phyloP scores from a whole-genome alignment of 2,113 vertebrate genomes.

The Halcyon malimbica region DNA sequence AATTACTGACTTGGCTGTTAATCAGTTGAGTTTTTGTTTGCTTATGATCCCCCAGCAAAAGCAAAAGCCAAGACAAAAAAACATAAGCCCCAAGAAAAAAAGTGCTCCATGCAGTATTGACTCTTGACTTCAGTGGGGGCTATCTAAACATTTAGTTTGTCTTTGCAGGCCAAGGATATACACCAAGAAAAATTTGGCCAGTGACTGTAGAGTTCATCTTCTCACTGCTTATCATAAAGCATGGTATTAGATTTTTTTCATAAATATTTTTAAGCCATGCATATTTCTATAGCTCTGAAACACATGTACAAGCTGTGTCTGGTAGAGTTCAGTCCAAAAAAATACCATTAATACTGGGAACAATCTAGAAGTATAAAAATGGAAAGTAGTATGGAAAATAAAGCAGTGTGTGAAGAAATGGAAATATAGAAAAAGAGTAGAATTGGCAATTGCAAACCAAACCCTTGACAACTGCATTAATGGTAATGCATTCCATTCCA shows the following conservation, averaged over 20 bases:
- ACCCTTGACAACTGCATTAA: slow-evolving; percentile 37
- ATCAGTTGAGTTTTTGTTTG: neutral
- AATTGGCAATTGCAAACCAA: slow-evolving; percentile 15
- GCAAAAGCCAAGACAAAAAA: neutral
- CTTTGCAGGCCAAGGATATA: neutral
- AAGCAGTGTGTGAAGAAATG: neutral
- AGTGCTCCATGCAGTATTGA: neutral
- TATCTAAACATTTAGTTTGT: neutral
- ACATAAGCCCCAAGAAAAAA: neutral
- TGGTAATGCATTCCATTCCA: slow-evolving; percentile 63
- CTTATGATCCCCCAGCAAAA: neutral
- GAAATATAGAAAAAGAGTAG: neutral
- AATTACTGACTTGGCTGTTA: neutral
- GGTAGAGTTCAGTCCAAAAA: neutral
- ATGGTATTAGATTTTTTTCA: neutral
- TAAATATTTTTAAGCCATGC: neutral
- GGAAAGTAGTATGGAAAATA: neutral
- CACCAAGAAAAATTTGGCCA: neutral
- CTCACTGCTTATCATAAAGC: neutral
- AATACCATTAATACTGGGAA: neutral
- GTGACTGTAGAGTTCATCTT: neutral
- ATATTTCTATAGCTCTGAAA: neutral
- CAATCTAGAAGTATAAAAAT: neutral
- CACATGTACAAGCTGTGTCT: neutral
- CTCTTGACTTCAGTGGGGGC: neutral